Conservation (phyloP, 2,888 invertebrate genomes). For the Eristalis intricaria region DNA sequence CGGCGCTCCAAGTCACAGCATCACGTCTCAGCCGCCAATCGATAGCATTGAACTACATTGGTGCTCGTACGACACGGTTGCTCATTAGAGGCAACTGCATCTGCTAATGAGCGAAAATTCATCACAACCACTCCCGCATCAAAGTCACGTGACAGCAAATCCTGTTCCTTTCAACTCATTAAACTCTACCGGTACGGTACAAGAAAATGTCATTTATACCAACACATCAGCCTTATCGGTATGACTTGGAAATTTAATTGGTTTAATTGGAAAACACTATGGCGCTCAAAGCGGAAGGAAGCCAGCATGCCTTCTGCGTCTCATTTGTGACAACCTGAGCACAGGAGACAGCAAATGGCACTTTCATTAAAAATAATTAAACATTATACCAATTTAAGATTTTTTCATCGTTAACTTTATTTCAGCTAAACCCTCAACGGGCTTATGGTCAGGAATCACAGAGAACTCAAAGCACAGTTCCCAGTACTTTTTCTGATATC, state of each 20-base stretch:
- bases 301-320: background rate
- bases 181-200: background rate
- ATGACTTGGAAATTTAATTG: background rate
- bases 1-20: too few species aligned
- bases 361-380: constrained; percentile 10
- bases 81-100: background rate
- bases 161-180: background rate
- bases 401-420: background rate
- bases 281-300: background rate
- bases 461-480: constrained; percentile 15
- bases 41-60: background rate
- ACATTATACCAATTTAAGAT: background rate
- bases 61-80: background rate
- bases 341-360: background rate
- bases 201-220: background rate
- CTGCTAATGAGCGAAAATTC: background rate
- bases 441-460: constrained; percentile 5
- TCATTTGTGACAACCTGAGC: background rate
- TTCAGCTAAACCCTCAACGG: background rate
- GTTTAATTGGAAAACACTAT: background rate
- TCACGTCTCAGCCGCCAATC: too few species aligned
- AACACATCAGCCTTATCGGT: background rate
- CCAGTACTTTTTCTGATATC: background rate
- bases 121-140: background rate
- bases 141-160: background rate